These are phyloP conservation scores for Trypoxylus dichotomus DNA, from an alignment of 1,140 invertebrate genomes.

Conservation along the genomic window DNA sequence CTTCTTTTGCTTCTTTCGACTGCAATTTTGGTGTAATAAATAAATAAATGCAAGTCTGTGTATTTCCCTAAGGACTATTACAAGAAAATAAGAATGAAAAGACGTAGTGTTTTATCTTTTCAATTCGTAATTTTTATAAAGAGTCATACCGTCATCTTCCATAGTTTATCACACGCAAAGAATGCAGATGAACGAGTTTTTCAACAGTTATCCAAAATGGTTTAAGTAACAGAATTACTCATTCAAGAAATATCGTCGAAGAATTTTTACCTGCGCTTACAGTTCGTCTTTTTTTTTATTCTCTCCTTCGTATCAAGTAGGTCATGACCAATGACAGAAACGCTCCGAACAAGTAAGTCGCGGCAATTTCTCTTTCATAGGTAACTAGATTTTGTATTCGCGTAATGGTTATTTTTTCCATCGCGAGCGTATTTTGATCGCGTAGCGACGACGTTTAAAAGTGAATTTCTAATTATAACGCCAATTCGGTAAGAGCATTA, in stretches of 20 bases:
- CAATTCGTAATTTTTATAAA: too few relatives aligned
- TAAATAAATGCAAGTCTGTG: too few relatives aligned
- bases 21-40: too few relatives aligned
- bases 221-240: not conserved
- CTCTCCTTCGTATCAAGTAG: not conserved
- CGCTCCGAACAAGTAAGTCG: not conserved
- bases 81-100: too few relatives aligned
- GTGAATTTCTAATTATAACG: not conserved
- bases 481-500: not conserved
- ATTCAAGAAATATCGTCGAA: not conserved
- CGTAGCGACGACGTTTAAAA: not conserved
- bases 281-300: not conserved
- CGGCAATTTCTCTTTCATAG: conserved; percentile 16
- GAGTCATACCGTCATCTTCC: too few relatives aligned
- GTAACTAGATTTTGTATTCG: not conserved
- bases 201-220: not conserved
- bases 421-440: too few relatives aligned
- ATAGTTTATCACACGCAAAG: too few relatives aligned
- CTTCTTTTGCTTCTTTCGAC: too few relatives aligned
- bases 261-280: not conserved
- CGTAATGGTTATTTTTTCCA: too few relatives aligned
- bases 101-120: too few relatives aligned
- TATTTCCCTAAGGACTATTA: too few relatives aligned
- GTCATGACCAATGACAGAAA: conserved; percentile 16
- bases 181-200: not conserved